Conservation (phyloP, 2,113 vertebrate genomes). For the Labeo rohita region DNA sequence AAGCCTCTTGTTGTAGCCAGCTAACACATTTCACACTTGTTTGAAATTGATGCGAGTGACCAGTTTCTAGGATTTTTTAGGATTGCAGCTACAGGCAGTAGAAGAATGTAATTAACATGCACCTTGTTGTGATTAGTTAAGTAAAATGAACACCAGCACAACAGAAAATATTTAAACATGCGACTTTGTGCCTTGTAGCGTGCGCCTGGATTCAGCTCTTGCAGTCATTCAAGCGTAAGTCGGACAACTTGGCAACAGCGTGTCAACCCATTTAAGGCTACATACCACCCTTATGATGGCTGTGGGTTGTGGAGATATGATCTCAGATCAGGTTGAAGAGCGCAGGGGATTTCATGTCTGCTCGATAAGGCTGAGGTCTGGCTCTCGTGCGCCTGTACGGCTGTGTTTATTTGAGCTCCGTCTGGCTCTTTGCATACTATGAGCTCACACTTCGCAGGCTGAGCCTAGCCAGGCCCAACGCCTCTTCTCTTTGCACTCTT, state of each 20-base stretch:
- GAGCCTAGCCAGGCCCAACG: slow-evolving; percentile 41
- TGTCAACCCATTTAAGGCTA: slow-evolving; percentile 35
- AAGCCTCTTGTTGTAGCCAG: background rate
- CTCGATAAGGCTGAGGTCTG: slow-evolving; percentile 53
- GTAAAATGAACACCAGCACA: background rate
- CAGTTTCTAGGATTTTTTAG: background rate
- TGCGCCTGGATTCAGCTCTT: background rate
- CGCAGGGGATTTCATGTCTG: slow-evolving; percentile 42
- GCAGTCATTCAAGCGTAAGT: background rate
- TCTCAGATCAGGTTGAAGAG: slow-evolving; percentile 22
- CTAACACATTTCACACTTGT: background rate
- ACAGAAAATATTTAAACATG: background rate
- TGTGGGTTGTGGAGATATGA: slow-evolving; percentile 35
- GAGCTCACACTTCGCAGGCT: slow-evolving; percentile 52
- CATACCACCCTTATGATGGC: slow-evolving; percentile 36
- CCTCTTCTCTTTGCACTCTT: background rate
- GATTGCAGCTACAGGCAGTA: background rate
- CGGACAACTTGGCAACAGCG: slow-evolving; percentile 9
- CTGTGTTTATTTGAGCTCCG: slow-evolving; percentile 56
- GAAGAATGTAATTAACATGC: background rate
- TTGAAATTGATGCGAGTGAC: background rate
- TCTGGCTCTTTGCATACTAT: slow-evolving; percentile 47
- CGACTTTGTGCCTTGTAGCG: background rate
- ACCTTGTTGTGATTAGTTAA: background rate
- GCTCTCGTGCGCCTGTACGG: background rate